Conservation (phyloP, 2,113 vertebrate genomes). For the Cercocebus atys region DNA sequence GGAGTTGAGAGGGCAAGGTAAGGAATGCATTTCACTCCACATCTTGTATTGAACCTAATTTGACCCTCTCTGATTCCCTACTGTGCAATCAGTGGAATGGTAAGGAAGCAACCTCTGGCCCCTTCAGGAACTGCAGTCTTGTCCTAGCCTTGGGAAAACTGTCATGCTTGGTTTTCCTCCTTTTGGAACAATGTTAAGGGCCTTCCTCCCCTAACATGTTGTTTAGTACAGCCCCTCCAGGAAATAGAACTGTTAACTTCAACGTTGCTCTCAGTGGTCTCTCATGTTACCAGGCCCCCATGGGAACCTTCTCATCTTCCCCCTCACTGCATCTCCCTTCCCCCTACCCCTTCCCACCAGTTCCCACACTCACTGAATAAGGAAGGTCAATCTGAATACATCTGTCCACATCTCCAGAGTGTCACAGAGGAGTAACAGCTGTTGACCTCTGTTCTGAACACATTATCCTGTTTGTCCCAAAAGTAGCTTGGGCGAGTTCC, state of each 20-base stretch:
- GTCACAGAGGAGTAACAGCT: slow-evolving; percentile 76
- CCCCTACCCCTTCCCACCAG: not conserved
- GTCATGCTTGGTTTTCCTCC: slow-evolving; percentile 38
- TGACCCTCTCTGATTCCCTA: slow-evolving; percentile 47
- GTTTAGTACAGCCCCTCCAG: slow-evolving; percentile 42
- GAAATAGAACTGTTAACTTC: slow-evolving; percentile 56
- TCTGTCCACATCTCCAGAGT: slow-evolving; percentile 74
- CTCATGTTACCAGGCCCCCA: slow-evolving; percentile 46
- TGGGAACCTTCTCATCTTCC: slow-evolving; percentile 34
- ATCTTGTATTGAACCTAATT: slow-evolving; percentile 41
- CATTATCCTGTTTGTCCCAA: slow-evolving; percentile 74
- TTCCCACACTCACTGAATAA: slow-evolving; percentile 75
- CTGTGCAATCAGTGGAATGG: slow-evolving; percentile 6
- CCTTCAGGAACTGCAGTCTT: slow-evolving; percentile 49
- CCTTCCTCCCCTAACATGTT: slow-evolving; percentile 1
- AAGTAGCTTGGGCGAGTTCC: slow-evolving; percentile 63
- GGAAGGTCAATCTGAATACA: slow-evolving; percentile 73
- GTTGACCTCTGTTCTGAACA: slow-evolving; percentile 70
- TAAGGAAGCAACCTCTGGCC: slow-evolving; percentile 50
- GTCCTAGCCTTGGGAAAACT: slow-evolving; percentile 61
- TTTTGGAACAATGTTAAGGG: slow-evolving; percentile 33
- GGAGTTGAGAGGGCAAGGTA: slow-evolving; percentile 8
- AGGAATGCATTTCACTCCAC: slow-evolving; percentile 36
- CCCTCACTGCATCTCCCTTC: not conserved
- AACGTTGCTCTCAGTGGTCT: not conserved